Base-by-base conservation (phyloP, 2,113 vertebrate species). In the Chitala chitala region DNA sequence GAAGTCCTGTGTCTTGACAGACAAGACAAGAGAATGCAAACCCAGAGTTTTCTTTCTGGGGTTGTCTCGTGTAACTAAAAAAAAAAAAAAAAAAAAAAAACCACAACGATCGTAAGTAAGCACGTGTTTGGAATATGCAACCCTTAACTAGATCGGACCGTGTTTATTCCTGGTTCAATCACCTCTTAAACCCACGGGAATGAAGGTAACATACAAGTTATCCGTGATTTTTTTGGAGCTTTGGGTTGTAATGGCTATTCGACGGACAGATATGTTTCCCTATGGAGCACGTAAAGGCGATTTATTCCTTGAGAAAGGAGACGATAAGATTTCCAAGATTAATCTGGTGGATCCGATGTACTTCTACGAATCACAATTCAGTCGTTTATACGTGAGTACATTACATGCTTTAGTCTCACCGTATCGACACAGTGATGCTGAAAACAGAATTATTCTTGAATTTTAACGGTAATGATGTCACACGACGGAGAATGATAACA, bases 281-380 rank as follows among this genome's bases (percentile, higher is more conserved):
- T 66, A 66, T 22, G 64, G 64, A 24, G 26, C 22, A 24, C 40
- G 42, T 46, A 66, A 24, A 44, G 10, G 5, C 1, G 64, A 66
- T 46, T 66, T 66, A 1, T 24, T 40, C 10, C 64, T 66, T 42
- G 3, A 15, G 2, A 22, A 15, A 33, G 64, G 64, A 66, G 40
- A 66, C 33, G 64, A 66, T 20, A 13, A 22, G 1, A 44, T 46
- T 22, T 66, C 64, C 40, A 13, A 26, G 40, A 46, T 44, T 2
- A 1, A 46, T 44, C 40, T 66, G 22, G 44, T 22, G 40, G 10
- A 29, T 36, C 64, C 64, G 64, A 66, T 66, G 64, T 66, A 66
- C 44, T 66, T 66, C 38, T 66, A 66, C 64, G 40, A 40, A 66
- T 66, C 64, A 13, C 64, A 44, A 26, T 66, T 66, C 40, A 46